Base-by-base conservation (phyloP, 2,888 invertebrate genomes). In the Ptychoptera contaminata region DNA sequence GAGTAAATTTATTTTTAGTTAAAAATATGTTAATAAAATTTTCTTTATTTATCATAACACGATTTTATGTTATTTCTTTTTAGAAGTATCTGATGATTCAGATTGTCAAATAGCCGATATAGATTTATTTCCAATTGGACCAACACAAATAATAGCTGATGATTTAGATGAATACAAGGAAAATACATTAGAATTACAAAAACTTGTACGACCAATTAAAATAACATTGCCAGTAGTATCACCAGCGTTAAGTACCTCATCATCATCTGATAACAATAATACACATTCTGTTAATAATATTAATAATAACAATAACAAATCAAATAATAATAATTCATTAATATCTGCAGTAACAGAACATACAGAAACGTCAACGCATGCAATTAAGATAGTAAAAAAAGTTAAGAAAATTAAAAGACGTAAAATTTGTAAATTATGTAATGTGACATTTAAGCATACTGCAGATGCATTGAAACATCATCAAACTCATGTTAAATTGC, bases 121-220 rank as follows among this genome's bases (percentile, higher is more conserved):
- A 6, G 54, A 54, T 43, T 44, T 54, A 15, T 54, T 54, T 46
- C 54, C 54, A 37, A 52, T 53, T 48, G 52, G 53, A 40, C 54
- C 54, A 35, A 49, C 49, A 41, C 46, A 46, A 39, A 46, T 51
- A 30, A 34, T 32, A 9, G 32, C 15, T 11, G 36, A 10, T 7
- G 37, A 30, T 6, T 36, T 37, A 6, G 39, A 37, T 23, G 36
- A 40, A 29, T 14, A 8, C 30, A 2, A 40, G 15, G 16, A 32
- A 14, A 38, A 37, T 15, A 37, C 37, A 37, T 16, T 16, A 16
- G 37, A 37, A 12, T 16, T 12, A 9, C 23, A 23, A 23, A 23
- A 23, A 23, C 23, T 23, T 23, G 23, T 23, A 23, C 23, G 23
- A 5, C 23, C 23, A 23, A 23, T 23, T 5, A 23, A 23, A 9